Evolutionary conservation across 2,797 vertebrate genomes (phyloP), one percentile per base, ranked within the genome.

Genomic region (Siniperca scherzeri): DNA sequence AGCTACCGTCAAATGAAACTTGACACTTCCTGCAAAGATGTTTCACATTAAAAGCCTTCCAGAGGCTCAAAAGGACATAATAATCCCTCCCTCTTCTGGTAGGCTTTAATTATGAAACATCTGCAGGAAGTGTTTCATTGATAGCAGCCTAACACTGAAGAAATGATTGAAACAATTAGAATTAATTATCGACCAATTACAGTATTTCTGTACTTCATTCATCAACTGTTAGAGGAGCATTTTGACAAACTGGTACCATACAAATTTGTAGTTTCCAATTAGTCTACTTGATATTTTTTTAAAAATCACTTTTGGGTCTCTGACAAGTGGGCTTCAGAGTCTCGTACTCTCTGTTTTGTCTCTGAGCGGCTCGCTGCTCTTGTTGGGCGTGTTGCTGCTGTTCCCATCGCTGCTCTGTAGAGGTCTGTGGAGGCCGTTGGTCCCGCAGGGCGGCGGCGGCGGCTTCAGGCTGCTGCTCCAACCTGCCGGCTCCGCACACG

Each of bases 401-500:
- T 10, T 50, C 0, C 2, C 2, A 2, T 78, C 50, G 50, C 33
- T 7, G 60, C 5, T 78, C 69, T 77, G 87, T 0, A 14, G 66
- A 11, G 86, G 60, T 57, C 77, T 84, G 65, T 77, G 84, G 16
- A 90, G 44, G 14, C 85, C 80, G 6, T 91, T 90, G 16, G 74
- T 56, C 5, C 78, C 70, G 0, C 69, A 59, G 53, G 19, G 1
- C 4, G 4, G 14, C 19, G 19, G 1, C 4, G 4, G 14, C 19
- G 21, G 17, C 83, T 77, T 89, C 27, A 2, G 1, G 53, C 73
- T 69, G 60, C 46, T 27, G 36, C 78, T 93, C 96, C 95, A 96
- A 11, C 74, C 80, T 0, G 81, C 33, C 0, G 93, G 94, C 61
- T 94, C 90, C 0, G 10, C 48, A 74, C 95, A 96, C 2, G 94